phyloP scores from a whole-genome alignment of 2,797 vertebrate species.

The Dermochelys coriacea region DNA sequence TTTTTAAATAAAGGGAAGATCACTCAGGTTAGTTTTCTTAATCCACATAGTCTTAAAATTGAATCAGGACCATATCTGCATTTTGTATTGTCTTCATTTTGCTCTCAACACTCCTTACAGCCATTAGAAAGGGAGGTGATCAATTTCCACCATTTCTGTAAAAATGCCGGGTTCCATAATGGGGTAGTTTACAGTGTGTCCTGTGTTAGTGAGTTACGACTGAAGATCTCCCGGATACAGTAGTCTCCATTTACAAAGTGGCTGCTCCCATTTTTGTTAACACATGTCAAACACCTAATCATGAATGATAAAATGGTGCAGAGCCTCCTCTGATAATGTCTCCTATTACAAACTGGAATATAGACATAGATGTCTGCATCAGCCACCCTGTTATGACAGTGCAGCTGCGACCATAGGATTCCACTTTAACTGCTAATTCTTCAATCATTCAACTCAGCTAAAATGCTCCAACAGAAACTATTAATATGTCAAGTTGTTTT shows the following conservation, averaged over 20 bases:
- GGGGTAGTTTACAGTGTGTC: background rate
- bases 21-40: background rate
- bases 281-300: background rate
- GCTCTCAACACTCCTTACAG: background rate
- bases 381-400: background rate
- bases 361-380: slow-evolving; percentile 27
- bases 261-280: background rate
- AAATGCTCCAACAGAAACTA: slow-evolving; percentile 1
- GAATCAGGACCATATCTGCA: background rate
- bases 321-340: background rate
- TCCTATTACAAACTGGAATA: background rate
- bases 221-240: background rate
- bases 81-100: background rate
- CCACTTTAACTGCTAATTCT: slow-evolving; percentile 33
- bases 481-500: slow-evolving; percentile 19
- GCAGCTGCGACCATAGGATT: slow-evolving; percentile 51
- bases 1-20: background rate
- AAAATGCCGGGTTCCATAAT: background rate
- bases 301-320: slow-evolving; percentile 10
- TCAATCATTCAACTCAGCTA: background rate
- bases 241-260: slow-evolving; percentile 5
- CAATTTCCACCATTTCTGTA: background rate
- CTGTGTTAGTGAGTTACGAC: background rate
- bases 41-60: background rate
- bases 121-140: background rate